Base-by-base conservation (phyloP, 2,888 invertebrate genomes). In the Miltochrista miniata region DNA sequence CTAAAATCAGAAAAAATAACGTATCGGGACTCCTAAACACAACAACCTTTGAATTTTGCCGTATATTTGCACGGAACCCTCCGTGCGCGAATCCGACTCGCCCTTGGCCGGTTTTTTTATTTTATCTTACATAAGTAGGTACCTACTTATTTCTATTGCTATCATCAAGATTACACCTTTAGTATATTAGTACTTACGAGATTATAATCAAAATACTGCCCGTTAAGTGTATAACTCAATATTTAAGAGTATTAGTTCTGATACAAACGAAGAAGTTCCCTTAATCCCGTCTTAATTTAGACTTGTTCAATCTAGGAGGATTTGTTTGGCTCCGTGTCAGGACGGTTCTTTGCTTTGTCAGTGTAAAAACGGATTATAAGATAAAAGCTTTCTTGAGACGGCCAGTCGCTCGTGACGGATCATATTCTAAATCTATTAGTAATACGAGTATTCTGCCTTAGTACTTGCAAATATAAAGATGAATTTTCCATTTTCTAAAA, bases 231-330 rank as follows among this genome's bases (percentile, higher is more conserved):
- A 70, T 64, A 68, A 68, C 52, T 57, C 61, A 54, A 65, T 62
- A 52, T 61, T 64, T 61, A 70, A 62, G 57, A 64, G 61, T 68
- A 61, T 61, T 56, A 51, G 56, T 64, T 51, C 60, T 65, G 72
- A 71, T 60, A 72, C 68, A 73, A 76, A 77, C 76, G 74, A 74
- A 76, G 74, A 78, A 80, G 81, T 84, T 83, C 79, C 70, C 77
- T 73, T 83, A 85, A 85, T 81, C 82, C 79, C 43, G 64, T 74
- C 79, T 83, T 84, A 85, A 86, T 85, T 85, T 83, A 76, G 71
- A 72, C 76, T 79, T 74, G 70, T 74, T 71, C 81, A 84, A 83
- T 86, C 80, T 81, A 64, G 70, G 61, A 69, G 77, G 80, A 83
- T 84, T 85, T 85, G 80, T 81, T 81, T 81, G 73, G 72, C 70